These are phyloP conservation scores for Ichneumon xanthorius DNA, from an alignment of 2,888 invertebrate species.

Conservation along the genomic window DNA sequence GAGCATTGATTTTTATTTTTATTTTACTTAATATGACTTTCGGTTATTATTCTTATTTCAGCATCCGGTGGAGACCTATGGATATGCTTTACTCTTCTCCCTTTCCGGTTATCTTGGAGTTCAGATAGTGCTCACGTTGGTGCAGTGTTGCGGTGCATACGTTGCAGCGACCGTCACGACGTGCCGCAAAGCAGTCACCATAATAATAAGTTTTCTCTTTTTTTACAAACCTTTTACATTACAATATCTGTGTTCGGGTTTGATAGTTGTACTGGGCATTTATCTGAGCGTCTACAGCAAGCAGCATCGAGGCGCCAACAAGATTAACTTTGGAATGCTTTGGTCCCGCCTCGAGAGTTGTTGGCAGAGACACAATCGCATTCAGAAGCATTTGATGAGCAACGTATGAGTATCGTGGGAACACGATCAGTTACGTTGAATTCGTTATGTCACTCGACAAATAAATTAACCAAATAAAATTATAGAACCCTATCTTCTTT, in stretches of 20 bases:
- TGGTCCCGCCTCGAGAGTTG: conserved; percentile 71
- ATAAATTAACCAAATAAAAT: conserved; percentile 37
- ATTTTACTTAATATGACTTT: conserved; percentile 24
- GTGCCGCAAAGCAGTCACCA: conserved; percentile 96
- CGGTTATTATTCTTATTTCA: conserved; percentile 79
- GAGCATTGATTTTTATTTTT: not conserved
- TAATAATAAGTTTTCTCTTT: conserved; percentile 95
- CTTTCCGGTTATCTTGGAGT: conserved; percentile 96
- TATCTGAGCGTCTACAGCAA: conserved; percentile 98
- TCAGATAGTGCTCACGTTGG: conserved; percentile 96
- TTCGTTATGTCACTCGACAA: not conserved
- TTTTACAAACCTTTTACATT: conserved; percentile 97
- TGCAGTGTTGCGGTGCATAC: conserved; percentile 95
- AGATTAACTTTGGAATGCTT: conserved; percentile 63
- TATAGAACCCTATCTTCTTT: not conserved
- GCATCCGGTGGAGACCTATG: conserved; percentile 91
- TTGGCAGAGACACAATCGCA: conserved; percentile 75
- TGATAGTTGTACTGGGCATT: conserved; percentile 95
- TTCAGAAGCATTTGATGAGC: conserved; percentile 76
- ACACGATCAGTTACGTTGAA: not conserved
- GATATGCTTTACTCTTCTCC: conserved; percentile 94
- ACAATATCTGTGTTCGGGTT: conserved; percentile 96
- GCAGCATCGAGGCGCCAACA: conserved; percentile 82
- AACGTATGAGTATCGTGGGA: conserved; percentile 68
- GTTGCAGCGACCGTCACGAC: conserved; percentile 97